Evolutionary conservation across 2,888 invertebrate species (phyloP).

Genomic region (Formica aserva): DNA sequence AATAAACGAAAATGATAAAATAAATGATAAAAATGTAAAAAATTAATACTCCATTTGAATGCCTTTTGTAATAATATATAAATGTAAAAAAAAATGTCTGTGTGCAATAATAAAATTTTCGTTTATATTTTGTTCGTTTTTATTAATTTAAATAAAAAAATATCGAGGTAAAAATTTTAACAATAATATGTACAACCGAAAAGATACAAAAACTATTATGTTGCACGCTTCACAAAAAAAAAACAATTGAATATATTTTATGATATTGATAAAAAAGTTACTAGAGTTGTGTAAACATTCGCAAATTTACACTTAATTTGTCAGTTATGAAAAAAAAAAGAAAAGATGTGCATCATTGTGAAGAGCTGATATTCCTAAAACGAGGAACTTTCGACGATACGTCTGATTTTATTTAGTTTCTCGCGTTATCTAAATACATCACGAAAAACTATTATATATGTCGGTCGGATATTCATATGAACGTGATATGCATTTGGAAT

Average conservation of each 20-base stretch:
- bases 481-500: slow-evolving; percentile 22
- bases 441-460: slow-evolving; percentile 13
- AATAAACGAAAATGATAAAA: neutral
- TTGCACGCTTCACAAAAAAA: neutral
- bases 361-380: neutral
- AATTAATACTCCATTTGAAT: neutral
- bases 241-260: neutral
- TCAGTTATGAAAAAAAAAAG: neutral
- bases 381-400: neutral
- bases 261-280: neutral
- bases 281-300: neutral
- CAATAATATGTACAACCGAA: neutral
- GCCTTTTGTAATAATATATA: neutral
- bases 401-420: neutral
- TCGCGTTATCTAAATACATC: slow-evolving; percentile 10
- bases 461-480: slow-evolving; percentile 25
- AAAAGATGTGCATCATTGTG: neutral
- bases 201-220: neutral
- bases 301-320: neutral
- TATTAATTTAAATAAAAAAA: neutral
- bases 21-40: slow-evolving; percentile 21
- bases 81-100: neutral
- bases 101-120: neutral
- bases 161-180: neutral
- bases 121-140: neutral